Conservation (phyloP, 2,113 vertebrate species). For the Dasyurus viverrinus region DNA sequence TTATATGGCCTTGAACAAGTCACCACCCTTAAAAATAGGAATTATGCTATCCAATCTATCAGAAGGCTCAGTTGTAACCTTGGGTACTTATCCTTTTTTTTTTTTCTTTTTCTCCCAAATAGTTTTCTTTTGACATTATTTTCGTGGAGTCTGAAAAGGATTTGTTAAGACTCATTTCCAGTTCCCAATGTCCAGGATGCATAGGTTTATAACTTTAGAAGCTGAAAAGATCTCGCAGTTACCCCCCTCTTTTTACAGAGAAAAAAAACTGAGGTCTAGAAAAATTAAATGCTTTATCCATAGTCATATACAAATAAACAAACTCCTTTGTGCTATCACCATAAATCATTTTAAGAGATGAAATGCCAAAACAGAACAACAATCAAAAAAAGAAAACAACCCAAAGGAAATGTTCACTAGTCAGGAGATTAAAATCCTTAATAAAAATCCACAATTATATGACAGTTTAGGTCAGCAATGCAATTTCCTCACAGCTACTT, state of each 20-base stretch:
- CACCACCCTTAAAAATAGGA: not conserved
- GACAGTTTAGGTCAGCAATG: not conserved
- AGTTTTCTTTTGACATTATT: not conserved
- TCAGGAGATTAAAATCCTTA: not conserved
- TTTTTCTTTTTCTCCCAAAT: not conserved
- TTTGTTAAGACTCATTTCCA: not conserved
- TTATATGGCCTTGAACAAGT: not conserved
- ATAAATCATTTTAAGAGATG: not conserved
- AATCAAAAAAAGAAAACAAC: not conserved
- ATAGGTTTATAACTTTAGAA: not conserved
- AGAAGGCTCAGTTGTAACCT: not conserved
- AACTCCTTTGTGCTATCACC: not conserved
- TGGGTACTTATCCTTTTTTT: not conserved
- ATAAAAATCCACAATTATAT: not conserved
- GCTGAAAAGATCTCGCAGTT: not conserved
- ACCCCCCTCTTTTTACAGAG: not conserved
- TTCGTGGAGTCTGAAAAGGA: not conserved
- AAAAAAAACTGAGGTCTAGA: not conserved
- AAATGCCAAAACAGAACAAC: not conserved
- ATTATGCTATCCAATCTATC: not conserved
- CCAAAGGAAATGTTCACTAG: not conserved
- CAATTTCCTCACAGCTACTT: not conserved
- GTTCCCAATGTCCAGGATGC: not conserved
- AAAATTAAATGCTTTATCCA: not conserved
- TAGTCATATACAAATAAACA: not conserved